Conservation (phyloP, 2,797 vertebrate species). For the Mus minutoides region DNA sequence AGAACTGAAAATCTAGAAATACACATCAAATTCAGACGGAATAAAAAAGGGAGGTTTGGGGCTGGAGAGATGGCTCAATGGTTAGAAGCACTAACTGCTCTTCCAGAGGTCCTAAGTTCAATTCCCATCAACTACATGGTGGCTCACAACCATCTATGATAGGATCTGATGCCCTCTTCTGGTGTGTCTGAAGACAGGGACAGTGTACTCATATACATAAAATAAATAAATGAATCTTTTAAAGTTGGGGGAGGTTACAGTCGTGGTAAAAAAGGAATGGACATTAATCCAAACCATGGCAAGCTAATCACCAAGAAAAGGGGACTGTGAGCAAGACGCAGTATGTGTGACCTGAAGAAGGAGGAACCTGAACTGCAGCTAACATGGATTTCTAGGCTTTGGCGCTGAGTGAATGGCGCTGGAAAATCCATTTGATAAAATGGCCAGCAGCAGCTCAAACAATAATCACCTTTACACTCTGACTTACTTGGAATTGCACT, state of each 20-base stretch:
- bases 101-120: too few relatives aligned
- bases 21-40: neutral
- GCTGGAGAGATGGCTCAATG: too few relatives aligned
- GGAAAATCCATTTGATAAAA: neutral
- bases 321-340: neutral
- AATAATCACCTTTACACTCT: neutral
- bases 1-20: slow-evolving; percentile 39
- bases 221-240: too few relatives aligned
- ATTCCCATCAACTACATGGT: too few relatives aligned
- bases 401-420: neutral
- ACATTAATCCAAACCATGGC: neutral
- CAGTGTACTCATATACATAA: too few relatives aligned
- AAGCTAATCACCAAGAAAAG: neutral
- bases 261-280: neutral
- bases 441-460: neutral
- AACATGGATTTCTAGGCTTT: neutral
- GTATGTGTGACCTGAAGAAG: neutral
- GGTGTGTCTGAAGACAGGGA: too few relatives aligned
- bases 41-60: neutral
- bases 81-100: too few relatives aligned
- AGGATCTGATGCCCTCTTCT: too few relatives aligned
- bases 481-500: neutral
- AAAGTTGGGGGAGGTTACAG: neutral
- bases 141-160: too few relatives aligned
- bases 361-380: neutral